Evolutionary conservation across 2,888 invertebrate genomes (phyloP), one percentile per base, ranked within the genome.

Genomic region (Trachelus troglodyta): DNA sequence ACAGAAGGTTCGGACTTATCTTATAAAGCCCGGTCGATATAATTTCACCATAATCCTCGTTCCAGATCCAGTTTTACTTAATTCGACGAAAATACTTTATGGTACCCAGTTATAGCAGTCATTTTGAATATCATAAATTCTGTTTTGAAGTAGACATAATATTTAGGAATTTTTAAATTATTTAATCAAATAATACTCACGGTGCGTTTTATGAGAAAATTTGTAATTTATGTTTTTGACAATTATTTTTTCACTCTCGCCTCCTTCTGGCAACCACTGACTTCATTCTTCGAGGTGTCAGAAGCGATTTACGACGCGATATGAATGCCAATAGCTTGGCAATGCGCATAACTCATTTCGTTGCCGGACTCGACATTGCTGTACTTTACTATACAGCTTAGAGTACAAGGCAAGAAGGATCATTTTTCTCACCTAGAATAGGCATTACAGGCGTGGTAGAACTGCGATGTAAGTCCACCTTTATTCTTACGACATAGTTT

Each of bases 231-330:
- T 56, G 23, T 56, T 56, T 12, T 56, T 37, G 4, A 2, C 0
- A 9, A 40, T 40, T 2, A 2, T 56, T 23, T 56, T 56, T 56
- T 56, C 23, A 56, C 23, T 23, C 23, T 23, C 56, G 23, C 23
- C 23, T 56, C 23, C 34, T 35, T 82, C 84, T 83, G 87, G 86
- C 87, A 87, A 86, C 86, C 87, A 85, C 85, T 86, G 87, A 87
- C 87, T 88, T 87, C 87, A 88, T 89, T 89, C 88, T 83, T 81
- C 82, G 80, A 81, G 85, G 86, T 85, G 86, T 85, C 86, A 82
- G 81, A 80, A 81, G 84, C 86, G 86, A 89, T 89, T 88, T 89
- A 89, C 86, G 88, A 85, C 84, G 82, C 84, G 84, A 87, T 86
- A 83, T 73, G 71, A 69, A 40, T 71, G 71, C 74, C 34, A 34